Conservation (phyloP, 2,113 vertebrate genomes). For the Phaethornis superciliosus region DNA sequence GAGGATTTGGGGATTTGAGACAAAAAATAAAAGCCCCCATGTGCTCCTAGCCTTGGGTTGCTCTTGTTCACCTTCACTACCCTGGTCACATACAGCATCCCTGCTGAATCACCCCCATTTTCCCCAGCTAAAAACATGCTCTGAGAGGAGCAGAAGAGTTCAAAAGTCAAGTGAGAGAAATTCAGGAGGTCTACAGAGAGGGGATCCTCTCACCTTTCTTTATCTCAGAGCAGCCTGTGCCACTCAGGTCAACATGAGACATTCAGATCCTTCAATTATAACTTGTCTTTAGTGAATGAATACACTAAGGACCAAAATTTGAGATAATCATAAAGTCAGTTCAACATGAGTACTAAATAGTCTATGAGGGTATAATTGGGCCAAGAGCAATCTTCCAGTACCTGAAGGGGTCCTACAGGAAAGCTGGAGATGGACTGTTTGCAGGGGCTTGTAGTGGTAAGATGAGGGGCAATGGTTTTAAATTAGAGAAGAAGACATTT, state of each 20-base stretch:
- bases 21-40: neutral
- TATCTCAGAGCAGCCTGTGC: neutral
- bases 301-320: neutral
- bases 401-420: too few relatives aligned
- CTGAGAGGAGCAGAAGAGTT: neutral
- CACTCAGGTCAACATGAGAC: neutral
- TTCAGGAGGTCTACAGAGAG: neutral
- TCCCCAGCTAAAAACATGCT: neutral
- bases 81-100: neutral
- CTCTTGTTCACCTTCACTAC: neutral
- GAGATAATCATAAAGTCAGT: neutral
- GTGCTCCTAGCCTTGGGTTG: neutral
- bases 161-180: neutral
- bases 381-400: neutral
- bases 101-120: neutral
- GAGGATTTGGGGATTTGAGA: neutral
- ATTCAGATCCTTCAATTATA: neutral
- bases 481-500: too few relatives aligned
- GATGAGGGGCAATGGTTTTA: too few relatives aligned
- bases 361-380: neutral
- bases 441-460: too few relatives aligned
- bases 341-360: neutral
- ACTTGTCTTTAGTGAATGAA: neutral
- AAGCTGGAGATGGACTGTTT: too few relatives aligned
- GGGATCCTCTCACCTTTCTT: neutral